Evolutionary conservation across 1,140 invertebrate genomes (phyloP), one percentile per base, ranked within the genome.

Genomic region (Drosophila nebulosa): DNA sequence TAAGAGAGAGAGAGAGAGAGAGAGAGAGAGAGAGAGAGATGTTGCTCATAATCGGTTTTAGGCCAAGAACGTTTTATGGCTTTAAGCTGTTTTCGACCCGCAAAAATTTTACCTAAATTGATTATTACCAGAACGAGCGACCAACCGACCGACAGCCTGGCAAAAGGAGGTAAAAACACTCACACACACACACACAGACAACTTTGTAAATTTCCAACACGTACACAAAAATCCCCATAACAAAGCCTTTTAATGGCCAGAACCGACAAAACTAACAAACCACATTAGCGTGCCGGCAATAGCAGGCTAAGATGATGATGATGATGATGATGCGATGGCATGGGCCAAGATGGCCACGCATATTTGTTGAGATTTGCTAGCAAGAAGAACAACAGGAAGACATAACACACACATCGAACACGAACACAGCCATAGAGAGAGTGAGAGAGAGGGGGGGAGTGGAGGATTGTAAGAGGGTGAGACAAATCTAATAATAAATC

Each of bases 401-500:
- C 78, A 85, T 78, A 79, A 69, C 81, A 85, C 61, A 86, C 73
- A 86, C 73, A 68, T 62, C 32, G 42, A 26, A 58, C 42, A 78
- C 36, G 58, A 61, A 36, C 26, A 32, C 64, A 22, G 52, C 16
- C 24, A 57, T 35, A 66, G 53, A 65, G 61, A 70, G 4, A 12
- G 39, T 16, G 39, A 18, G 39, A 10, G 7, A 10, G 6, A 1
- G 39, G 14, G 16, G 3, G 16, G 39, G 35, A 59, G n/a, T n/a
- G n/a, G n/a, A n/a, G n/a, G n/a, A n/a, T n/a, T n/a, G n/a, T n/a
- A n/a, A n/a, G n/a, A n/a, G n/a, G n/a, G n/a, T n/a, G 57, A 32
- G 61, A 78, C 81, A 86, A 86, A 88, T 86, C 81, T 81, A 88
- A 86, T 81, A 88, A 86, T 85, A 86, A 86, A 88, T 88, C 81